phyloP scores from a whole-genome alignment of 2,113 vertebrate genomes.

The Actinemys pallida region DNA sequence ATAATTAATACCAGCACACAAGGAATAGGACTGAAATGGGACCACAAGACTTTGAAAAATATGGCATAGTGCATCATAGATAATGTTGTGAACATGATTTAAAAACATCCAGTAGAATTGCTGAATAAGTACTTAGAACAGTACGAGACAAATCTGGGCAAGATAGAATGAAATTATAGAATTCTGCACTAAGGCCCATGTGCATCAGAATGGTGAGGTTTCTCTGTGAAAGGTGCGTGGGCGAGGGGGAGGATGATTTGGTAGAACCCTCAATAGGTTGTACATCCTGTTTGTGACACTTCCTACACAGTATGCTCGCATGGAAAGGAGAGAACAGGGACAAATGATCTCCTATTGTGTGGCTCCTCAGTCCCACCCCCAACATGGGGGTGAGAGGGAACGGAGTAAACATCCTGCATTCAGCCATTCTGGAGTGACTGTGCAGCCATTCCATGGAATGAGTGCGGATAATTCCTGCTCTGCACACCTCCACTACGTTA shows the following conservation, averaged over 20 bases:
- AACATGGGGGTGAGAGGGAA: not conserved
- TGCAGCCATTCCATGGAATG: not conserved
- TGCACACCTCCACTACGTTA: not conserved
- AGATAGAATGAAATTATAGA: constrained; percentile 37
- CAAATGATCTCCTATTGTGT: not conserved
- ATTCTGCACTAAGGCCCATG: constrained; percentile 36
- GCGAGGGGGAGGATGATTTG: not conserved
- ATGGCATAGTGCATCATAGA: constrained; percentile 39
- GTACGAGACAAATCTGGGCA: constrained; percentile 47
- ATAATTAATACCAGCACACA: constrained; percentile 68
- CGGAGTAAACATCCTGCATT: not conserved
- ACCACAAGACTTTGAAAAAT: constrained; percentile 60
- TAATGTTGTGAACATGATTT: constrained; percentile 55
- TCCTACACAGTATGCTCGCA: not conserved
- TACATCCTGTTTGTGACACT: not conserved
- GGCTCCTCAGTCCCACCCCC: not conserved
- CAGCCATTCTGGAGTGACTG: not conserved
- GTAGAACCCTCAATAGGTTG: constrained; percentile 22
- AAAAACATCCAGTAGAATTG: constrained; percentile 63
- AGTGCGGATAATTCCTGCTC: not conserved
- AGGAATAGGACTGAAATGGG: constrained; percentile 61
- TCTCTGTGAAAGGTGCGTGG: constrained; percentile 58
- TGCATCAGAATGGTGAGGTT: constrained; percentile 51
- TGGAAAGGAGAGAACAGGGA: constrained; percentile 8
- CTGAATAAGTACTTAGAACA: constrained; percentile 69